Percentiles rank a stretch among this genome's conserved stretches.
Evolutionary conservation across 2,888 invertebrate genomes (phyloP).

Genomic region (Parapristionchus giblindavisi): DNA sequence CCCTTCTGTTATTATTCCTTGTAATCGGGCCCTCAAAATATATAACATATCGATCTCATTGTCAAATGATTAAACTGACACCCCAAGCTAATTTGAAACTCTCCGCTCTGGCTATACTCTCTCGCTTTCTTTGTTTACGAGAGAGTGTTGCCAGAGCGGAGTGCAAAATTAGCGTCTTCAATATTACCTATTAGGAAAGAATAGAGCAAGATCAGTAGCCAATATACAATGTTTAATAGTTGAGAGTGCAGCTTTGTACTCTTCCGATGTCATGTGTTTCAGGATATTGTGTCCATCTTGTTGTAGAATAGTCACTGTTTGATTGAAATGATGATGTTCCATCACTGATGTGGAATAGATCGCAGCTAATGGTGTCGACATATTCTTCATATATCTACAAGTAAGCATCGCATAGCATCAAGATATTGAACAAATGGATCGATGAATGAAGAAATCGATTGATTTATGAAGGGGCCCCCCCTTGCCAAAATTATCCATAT

Average conservation of each 20-base stretch:
- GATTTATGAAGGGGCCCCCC: too few relatives aligned
- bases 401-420: not conserved
- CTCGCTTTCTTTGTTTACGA: too few relatives aligned
- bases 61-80: too few relatives aligned
- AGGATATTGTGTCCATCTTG: conserved; percentile 87
- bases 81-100: too few relatives aligned
- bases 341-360: conserved; percentile 87
- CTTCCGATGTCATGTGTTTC: conserved; percentile 67
- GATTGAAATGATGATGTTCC: conserved; percentile 89
- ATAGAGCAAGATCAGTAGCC: conserved; percentile 84
- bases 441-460: too few relatives aligned
- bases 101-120: too few relatives aligned
- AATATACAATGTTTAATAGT: conserved; percentile 84
- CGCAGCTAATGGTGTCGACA: conserved; percentile 83
- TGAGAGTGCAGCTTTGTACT: conserved; percentile 77
- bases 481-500: too few relatives aligned
- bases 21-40: conserved; percentile 10
- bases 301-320: conserved; percentile 85
- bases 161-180: too few relatives aligned
- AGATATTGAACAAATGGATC: not conserved
- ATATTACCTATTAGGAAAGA: conserved; percentile 80
- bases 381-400: conserved; percentile 80
- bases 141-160: too few relatives aligned
- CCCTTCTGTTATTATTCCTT: not conserved
- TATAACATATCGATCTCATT: too few relatives aligned